Evolutionary conservation across 2,888 invertebrate genomes (phyloP), one percentile per base, ranked within the genome.

Genomic region (Dasypolia templi): DNA sequence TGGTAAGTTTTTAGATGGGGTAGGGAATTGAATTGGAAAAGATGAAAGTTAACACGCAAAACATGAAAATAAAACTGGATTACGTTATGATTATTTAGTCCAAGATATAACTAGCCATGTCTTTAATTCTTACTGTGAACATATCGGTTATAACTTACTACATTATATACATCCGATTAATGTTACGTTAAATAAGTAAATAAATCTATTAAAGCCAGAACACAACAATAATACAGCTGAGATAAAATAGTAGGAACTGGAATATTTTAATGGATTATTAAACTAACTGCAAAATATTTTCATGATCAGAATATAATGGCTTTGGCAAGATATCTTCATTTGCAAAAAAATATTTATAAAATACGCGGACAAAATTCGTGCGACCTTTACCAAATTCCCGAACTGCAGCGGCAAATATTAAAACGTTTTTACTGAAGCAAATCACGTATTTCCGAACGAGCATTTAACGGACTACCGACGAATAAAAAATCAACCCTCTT

Each of bases 391-490:
- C 22, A 6, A 74, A 78, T 78, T 49, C 35, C 44, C 3, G 17
- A 77, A 51, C 46, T 56, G 72, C 66, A 72, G 3, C 29, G n/a
- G n/a, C 11, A 75, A 79, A 79, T 51, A 69, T 55, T 55, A 59
- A 74, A 75, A 59, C 29, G 12, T n/a, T 73, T 53, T 83, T 49
- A 79, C 32, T 26, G 22, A 81, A 51, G 12, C 80, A 79, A 67
- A 75, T 59, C 69, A 81, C 75, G 67, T 70, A 64, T 83, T 67
- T 67, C 32, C 7, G 29, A 68, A 67, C 66, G n/a, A 49, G 39
- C 53, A 59, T 67, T 75, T 55, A 67, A 75, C 22, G 44, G 62
- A 46, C 69, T 51, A n/a, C 6, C 11, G n/a, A 1, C 29, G 17
- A 64, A 68, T 61, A 69, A 67, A 70, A 82, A 51, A 49, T n/a